Base-by-base conservation (phyloP, 1,140 invertebrate species). In the Frieseomelitta varia region DNA sequence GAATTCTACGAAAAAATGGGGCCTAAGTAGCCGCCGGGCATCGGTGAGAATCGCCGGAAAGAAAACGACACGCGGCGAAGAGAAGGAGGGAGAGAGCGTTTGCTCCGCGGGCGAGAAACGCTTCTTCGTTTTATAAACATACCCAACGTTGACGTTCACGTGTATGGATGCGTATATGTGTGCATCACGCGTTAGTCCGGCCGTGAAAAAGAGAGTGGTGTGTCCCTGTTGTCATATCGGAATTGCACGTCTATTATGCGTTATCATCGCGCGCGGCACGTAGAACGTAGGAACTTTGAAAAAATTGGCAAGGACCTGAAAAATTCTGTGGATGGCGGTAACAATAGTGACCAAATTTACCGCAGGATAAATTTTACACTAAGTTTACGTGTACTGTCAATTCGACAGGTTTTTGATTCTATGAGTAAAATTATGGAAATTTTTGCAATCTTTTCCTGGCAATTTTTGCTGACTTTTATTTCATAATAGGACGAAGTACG, bases 241-340 rank as follows among this genome's bases (percentile, higher is more conserved):
- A 47, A 47, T 81, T 71, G n/a, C 11, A 4, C 21, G 8, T 19
- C 30, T 55, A 3, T 73, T 56, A 47, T 47, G 21, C 72, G 14
- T 47, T 27, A 56, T 73, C 58, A n/a, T n/a, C n/a, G 71, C 79
- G 80, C 75, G 80, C 58, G 0, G 12, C 80, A 68, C 80, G 80
- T 72, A 53, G 68, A 68, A 75, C 4, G 58, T 17, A 24, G 51
- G 19, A 19, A 24, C 15, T n/a, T 72, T 47, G 61, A 47, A 47
- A 47, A 47, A 47, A 17, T 65, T 63, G 68, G 8, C 39, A 2
- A 19, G 55, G 11, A 61, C 56, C 68, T 51, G 21, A 1, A 12
- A n/a, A 15, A 24, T 76, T 75, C 27, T 17, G 11, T 17, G 0
- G 11, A 53, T 8, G 30, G 39, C 39, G 8, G 39, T 47, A 47